Percentiles rank a stretch among this genome's conserved stretches.
Conservation (phyloP, 2,797 vertebrate genomes). For the Schizopygopsis pylzovi region DNA sequence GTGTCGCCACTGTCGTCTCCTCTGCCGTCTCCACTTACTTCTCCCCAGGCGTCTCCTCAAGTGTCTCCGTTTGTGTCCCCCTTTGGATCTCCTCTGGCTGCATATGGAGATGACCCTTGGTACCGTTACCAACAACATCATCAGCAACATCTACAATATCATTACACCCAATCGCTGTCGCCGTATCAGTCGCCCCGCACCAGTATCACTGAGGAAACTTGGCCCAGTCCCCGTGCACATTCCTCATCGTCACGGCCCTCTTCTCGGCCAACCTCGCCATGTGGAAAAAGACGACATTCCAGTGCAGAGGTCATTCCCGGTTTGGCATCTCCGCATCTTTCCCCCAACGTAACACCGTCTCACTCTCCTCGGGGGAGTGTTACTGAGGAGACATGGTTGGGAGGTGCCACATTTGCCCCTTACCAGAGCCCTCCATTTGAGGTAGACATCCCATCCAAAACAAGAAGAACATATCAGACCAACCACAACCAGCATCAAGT, state of each 20-base stretch:
- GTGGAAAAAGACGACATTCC: constrained; percentile 91
- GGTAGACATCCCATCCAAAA: constrained; percentile 92
- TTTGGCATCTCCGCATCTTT: constrained; percentile 89
- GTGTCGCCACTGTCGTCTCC: constrained; percentile 83
- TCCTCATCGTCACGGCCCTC: constrained; percentile 87
- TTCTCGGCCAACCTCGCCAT: constrained; percentile 92
- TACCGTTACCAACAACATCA: constrained; percentile 78
- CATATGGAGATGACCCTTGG: constrained; percentile 90
- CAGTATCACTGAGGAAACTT: constrained; percentile 94
- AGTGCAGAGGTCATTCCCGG: constrained; percentile 85
- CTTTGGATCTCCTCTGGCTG: constrained; percentile 78
- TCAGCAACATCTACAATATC: constrained; percentile 68
- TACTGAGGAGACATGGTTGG: constrained; percentile 90
- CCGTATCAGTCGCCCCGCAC: constrained; percentile 88
- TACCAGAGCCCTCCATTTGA: constrained; percentile 84
- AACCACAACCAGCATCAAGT: constrained; percentile 69
- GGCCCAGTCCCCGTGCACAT: constrained; percentile 81
- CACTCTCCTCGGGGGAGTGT: constrained; percentile 90
- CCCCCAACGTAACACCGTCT: constrained; percentile 87
- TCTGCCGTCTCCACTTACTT: constrained; percentile 75
- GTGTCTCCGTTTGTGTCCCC: constrained; percentile 88
- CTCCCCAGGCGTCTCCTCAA: constrained; percentile 85
- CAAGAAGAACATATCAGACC: constrained; percentile 88
- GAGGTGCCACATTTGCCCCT: constrained; percentile 74
- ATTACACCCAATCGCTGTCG: constrained; percentile 83